Evolutionary conservation across 2,888 invertebrate species (phyloP), one percentile per base, ranked within the genome.

Genomic region (Microplitis deprimator): DNA sequence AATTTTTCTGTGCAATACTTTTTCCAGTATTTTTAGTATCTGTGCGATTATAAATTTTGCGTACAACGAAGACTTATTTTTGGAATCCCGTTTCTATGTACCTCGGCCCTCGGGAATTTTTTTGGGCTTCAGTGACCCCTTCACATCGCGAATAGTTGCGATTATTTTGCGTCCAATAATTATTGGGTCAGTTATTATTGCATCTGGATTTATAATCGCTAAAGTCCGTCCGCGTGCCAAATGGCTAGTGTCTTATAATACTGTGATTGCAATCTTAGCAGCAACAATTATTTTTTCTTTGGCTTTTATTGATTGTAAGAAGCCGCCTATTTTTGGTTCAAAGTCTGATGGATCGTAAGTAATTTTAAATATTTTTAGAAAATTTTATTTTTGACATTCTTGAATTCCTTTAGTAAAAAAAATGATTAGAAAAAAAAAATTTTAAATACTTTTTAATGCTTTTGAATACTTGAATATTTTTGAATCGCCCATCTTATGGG

Each of bases 31-130:
- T 79, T 90, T 92, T 62, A 90, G 92, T 81, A 87, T 91, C 75
- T 90, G 91, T 60, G 93, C 92, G 0, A 77, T 92, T 0, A 83
- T 92, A 1, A 93, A 93, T 85, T 93, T 92, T 77, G 84, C 89
- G 1, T 84, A 89, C 16, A 91, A 92, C 79, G 93, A 93, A 86
- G 91, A 92, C 79, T 88, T 90, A 70, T 92, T 92, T 82, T 88
- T 93, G 81, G 92, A 93, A 83, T 91, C 93, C 0, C 91, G 92
- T 79, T 93, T 92, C 86, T 91, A 91, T 77, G 87, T 92, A 38
- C 91, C 93, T 0, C 90, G 83, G 68, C 90, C 87, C 82, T 87
- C 89, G 73, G 92, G 87, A 41, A 82, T 83, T 80, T 75, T 88
- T 3, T 79, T 87, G 29, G 90, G 93, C 6, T 90, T 92, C 38